Evolutionary conservation across 2,113 vertebrate genomes (phyloP), one percentile per base, ranked within the genome.

Genomic region (Pyxicephalus adspersus): DNA sequence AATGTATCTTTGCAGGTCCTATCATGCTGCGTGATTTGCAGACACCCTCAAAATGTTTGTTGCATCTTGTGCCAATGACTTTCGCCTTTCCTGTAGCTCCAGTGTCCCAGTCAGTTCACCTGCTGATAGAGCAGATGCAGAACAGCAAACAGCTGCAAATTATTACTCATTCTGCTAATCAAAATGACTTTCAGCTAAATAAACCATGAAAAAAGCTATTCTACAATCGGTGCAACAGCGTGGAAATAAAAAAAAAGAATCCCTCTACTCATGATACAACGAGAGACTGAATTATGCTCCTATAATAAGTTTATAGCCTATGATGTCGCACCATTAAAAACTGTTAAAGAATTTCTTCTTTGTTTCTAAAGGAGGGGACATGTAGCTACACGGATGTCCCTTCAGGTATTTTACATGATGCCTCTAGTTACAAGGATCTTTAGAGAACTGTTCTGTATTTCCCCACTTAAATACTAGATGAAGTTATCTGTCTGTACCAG

Each of bases 181-280:
- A 97, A 93, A 97, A 95, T 96, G 95, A 97, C 95, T 96, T 91
- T 92, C 94, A 95, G 92, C 92, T 98, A 95, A 98, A 97, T 98
- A 98, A 99, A 98, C 93, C 96, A 97, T 98, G 96, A 96, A 95
- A 96, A 97, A 96, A 96, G 93, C 95, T 95, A 95, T 96, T 94
- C 91, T 88, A 87, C 94, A 92, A 94, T 94, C 87, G 88, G 93
- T 92, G 93, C 91, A 92, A 92, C 93, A 94, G 92, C 93, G 95
- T 93, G 91, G 94, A 95, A 97, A 91, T 89, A 88, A 51, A 50
- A 92, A 93, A 90, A 91, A 92, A 88, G 86, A 90, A 86, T 87
- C 87, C 82, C 88, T 13, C 84, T 83, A 88, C 76, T 68, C 85
- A 95, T 92, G 91, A 89, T 91, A 95, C 94, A 96, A 95, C 94